Base-by-base conservation (phyloP, 2,113 vertebrate genomes). In the Sminthopsis crassicaudata region DNA sequence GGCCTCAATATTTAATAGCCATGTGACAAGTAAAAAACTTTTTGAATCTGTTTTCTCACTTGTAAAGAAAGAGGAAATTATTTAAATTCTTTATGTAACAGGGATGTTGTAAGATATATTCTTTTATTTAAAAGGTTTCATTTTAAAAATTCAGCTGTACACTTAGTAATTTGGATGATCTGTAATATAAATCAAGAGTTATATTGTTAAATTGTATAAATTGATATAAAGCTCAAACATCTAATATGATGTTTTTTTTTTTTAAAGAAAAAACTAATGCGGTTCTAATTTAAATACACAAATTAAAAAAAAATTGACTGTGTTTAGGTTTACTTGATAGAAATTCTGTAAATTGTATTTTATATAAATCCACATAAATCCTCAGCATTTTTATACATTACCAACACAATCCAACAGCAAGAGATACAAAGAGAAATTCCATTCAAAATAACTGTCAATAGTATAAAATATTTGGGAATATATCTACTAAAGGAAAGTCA, bases 201-300 rank as follows among this genome's bases (percentile, higher is more conserved):
- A 93, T 60, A 95, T 91, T 0, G 10, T 91, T 95, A 50, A 95
- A 91, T 91, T 11, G 27, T 97, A 96, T 92, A n/a, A n/a, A 84
- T 96, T 96, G 92, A 90, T 94, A 96, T 97, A 23, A 76, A 96
- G 96, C 90, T 92, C 97, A 97, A 97, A 96, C 97, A 96, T 97
- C 97, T 96, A 51, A 89, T 96, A 91, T 0, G 92, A 96, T 97
- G 96, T 96, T 98, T 97, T 51, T 51, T 51, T 97, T 97, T 97
- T 97, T 96, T 98, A 51, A 51, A 51, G 50, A 95, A 92, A 94
- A 91, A 97, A 98, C 97, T 91, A 97, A 98, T 96, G 97, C 94
- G 97, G 98, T 99, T 98, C 98, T 98, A 98, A 98, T 98, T 98
- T 98, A 99, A 98, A 98, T 98, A 98, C 97, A 96, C 93, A 96